Conservation (phyloP, 2,888 invertebrate species). For the Erebia ligea region DNA sequence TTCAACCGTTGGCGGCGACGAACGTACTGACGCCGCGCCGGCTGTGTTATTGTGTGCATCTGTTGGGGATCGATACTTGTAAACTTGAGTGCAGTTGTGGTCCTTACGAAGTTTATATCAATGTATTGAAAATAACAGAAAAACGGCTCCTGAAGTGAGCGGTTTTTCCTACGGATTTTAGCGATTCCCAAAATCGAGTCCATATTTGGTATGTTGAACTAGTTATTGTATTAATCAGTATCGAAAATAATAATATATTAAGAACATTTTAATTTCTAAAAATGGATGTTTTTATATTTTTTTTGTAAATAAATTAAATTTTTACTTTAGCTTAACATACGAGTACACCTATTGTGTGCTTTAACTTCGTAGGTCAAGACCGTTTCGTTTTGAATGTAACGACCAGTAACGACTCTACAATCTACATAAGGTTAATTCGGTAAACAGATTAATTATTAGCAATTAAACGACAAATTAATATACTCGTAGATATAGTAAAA, state of each 20-base stretch:
- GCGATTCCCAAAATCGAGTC: constrained; percentile 5
- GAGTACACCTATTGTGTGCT: no score
- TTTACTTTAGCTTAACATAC: no score
- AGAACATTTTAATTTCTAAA: neutral
- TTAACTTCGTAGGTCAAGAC: neutral
- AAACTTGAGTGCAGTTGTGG: constrained; percentile 66
- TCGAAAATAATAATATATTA: neutral
- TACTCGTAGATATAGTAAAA: no score
- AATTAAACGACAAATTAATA: no score
- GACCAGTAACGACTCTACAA: constrained; percentile 13
- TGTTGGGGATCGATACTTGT: constrained; percentile 66
- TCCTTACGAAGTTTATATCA: constrained; percentile 50
- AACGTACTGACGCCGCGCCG: constrained; percentile 54
- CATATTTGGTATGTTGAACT: constrained; percentile 23
- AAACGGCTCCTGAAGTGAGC: constrained; percentile 48
- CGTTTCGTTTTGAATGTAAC: constrained; percentile 23
- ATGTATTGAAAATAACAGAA: constrained; percentile 45
- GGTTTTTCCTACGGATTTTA: constrained; percentile 11
- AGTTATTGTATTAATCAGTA: neutral
- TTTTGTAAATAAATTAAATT: neutral
- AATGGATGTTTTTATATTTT: neutral
- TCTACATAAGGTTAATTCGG: no score
- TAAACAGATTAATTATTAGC: no score
- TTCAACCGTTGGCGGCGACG: constrained; percentile 67
- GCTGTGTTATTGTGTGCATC: constrained; percentile 42